Evolutionary conservation across 2,113 vertebrate species (phyloP), one percentile per base, ranked within the genome.

Genomic region (Daboia siamensis): DNA sequence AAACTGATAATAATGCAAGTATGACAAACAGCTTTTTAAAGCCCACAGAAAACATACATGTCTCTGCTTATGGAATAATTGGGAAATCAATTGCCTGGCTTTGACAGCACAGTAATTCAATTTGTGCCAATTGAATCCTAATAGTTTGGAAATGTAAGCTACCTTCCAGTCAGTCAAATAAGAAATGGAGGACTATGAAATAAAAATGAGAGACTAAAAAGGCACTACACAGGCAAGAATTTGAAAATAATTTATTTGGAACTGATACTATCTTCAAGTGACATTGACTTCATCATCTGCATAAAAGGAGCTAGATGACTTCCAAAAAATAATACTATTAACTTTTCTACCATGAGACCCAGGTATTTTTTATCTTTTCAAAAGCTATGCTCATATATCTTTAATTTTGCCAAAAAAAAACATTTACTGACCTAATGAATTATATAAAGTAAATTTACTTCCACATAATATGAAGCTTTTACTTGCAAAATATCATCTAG

Each of bases 81-180:
- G 44, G n/a, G 51, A 88, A 86, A 92, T 0, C 74, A 87, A 92
- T 51, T 87, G 88, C 48, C 80, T 92, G 87, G 87, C 33, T 90
- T 90, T 93, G 89, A 90, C 89, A 69, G 92, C 92, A 93, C 87
- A 39, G 29, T 92, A 93, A 90, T 69, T 55, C 90, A 64, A 55
- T 94, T 90, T 39, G 69, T 26, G 88, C 85, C 80, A 86, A 57
- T 9, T 2, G 0, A 7, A 86, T 91, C 51, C 46, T 93, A 59
- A 84, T 59, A 20, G 29, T 0, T 3, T 85, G 69, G 90, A 94
- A 64, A 2, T n/a, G 46, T 1, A 93, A 92, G 23, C 11, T 0
- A 2, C 23, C 46, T 80, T 74, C 29, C 1, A 24, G n/a, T 23
- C 9, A 3, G 20, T 52, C 17, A 26, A 94, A 92, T 51, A 80